Evolutionary conservation across 1,140 invertebrate species (phyloP).

Genomic region (Drosophila insularis): DNA sequence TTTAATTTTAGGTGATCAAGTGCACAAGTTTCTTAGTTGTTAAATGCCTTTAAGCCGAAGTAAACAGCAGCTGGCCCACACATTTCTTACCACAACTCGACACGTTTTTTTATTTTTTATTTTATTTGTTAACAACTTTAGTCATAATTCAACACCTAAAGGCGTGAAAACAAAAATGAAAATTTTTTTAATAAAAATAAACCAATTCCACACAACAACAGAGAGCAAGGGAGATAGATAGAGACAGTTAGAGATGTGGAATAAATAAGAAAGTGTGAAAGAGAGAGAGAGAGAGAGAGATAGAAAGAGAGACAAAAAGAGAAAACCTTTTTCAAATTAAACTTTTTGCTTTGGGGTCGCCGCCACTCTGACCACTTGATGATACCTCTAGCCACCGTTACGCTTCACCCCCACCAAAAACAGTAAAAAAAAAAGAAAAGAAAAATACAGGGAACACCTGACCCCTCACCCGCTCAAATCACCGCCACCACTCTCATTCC

Average conservation of each 20-base stretch:
- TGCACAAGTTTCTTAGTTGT: background rate
- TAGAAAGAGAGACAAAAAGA: slow-evolving; percentile 24
- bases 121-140: slow-evolving; percentile 62
- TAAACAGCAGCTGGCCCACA: background rate
- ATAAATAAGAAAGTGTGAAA: slow-evolving; percentile 13
- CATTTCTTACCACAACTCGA: background rate
- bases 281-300: slow-evolving; percentile 16
- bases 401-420: background rate
- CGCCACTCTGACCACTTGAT: slow-evolving; percentile 74
- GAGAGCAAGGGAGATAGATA: background rate
- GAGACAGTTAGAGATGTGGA: slow-evolving; percentile 14
- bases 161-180: slow-evolving; percentile 35
- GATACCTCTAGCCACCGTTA: slow-evolving; percentile 52
- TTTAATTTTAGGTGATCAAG: background rate
- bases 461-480: slow-evolving; percentile 17
- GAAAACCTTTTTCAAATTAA: slow-evolving; percentile 78
- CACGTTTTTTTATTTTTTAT: background rate
- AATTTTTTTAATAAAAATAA: slow-evolving; percentile 54
- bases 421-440: background rate
- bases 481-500: background rate
- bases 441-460: slow-evolving; percentile 20
- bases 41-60: background rate
- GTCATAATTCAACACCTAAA: slow-evolving; percentile 78
- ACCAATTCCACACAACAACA: slow-evolving; percentile 27
- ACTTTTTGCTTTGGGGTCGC: slow-evolving; percentile 49